Base-by-base conservation (phyloP, 2,797 vertebrate genomes). In the Girardinus metallicus region DNA sequence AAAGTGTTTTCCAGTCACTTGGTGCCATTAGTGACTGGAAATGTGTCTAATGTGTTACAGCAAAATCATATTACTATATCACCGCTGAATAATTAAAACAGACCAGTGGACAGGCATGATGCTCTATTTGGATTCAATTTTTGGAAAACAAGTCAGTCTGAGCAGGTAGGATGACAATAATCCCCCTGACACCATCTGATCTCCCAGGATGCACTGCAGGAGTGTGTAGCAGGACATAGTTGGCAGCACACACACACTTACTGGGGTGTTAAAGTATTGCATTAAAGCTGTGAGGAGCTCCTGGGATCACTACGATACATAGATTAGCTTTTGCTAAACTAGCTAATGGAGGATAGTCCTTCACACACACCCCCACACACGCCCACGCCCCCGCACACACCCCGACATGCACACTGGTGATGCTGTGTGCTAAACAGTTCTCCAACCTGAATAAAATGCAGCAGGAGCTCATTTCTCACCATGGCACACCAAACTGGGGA, bases 401-500 rank as follows among this genome's bases (percentile, higher is more conserved):
- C 36, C 36, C 2, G 2, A 71, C 71, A 62, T 51, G 71, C 55
- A 39, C 3, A 0, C 78, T 47, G 78, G 4, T 13, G 57, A 78
- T 86, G 43, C 31, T 85, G 80, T 80, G 44, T 31, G 43, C 53
- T 80, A 77, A 89, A 87, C 86, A 82, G 62, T 83, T 87, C 84
- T 47, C 39, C 70, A 3, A 83, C 87, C 84, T 78, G 74, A 84
- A 85, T 87, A 85, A 15, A 7, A 80, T 18, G 49, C 71, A 73
- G 68, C 12, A 75, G 39, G 49, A 74, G 74, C 57, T 83, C 29
- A 87, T 89, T 90, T 78, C 34, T 89, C 89, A 89, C 49, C 21
- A 23, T 68, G 74, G 18, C 62, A n/a, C 41, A 23, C 26, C 26
- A 60, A 7, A 49, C 1, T 13, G 73, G 78, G 74, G 46, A 86